phyloP scores from a whole-genome alignment of 1,140 invertebrate species.

The Muscidifurax raptorellus region DNA sequence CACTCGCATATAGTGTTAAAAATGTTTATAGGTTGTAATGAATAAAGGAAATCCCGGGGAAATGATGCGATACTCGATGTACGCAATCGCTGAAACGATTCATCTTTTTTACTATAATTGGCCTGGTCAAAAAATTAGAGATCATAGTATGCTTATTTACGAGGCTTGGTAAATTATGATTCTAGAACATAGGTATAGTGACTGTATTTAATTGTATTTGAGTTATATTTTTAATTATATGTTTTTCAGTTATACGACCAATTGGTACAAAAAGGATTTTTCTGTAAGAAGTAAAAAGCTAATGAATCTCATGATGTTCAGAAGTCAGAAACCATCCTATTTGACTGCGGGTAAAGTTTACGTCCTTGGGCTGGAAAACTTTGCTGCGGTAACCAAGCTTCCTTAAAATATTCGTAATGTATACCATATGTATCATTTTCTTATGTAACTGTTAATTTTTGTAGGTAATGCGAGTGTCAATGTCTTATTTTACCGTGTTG shows the following conservation, averaged over 20 bases:
- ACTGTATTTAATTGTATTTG: not conserved
- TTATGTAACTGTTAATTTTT: not conserved
- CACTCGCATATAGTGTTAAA: not conserved
- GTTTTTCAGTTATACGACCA: constrained; percentile 9
- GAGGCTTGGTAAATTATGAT: constrained; percentile 24
- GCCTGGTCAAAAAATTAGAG: constrained; percentile 29
- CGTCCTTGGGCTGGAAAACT: constrained; percentile 28
- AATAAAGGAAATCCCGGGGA: constrained; percentile 20
- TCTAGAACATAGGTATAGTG: not conserved
- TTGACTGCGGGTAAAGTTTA: constrained; percentile 35
- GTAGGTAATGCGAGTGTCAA: constrained; percentile 28
- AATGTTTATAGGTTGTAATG: not conserved
- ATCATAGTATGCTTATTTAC: constrained; percentile 32
- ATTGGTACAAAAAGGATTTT: constrained; percentile 28
- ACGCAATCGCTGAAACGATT: constrained; percentile 10
- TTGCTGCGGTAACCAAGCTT: not conserved
- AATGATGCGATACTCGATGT: constrained; percentile 21
- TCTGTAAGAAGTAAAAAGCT: not conserved
- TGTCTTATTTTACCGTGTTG: constrained; percentile 46
- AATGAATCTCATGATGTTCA: constrained; percentile 26
- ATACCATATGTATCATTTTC: not conserved
- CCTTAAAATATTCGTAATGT: not conserved
- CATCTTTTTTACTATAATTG: constrained; percentile 44
- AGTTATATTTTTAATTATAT: not conserved
- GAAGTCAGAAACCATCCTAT: constrained; percentile 27